Base-by-base conservation (phyloP, 2,888 invertebrate genomes). In the Diogma glabrata region DNA sequence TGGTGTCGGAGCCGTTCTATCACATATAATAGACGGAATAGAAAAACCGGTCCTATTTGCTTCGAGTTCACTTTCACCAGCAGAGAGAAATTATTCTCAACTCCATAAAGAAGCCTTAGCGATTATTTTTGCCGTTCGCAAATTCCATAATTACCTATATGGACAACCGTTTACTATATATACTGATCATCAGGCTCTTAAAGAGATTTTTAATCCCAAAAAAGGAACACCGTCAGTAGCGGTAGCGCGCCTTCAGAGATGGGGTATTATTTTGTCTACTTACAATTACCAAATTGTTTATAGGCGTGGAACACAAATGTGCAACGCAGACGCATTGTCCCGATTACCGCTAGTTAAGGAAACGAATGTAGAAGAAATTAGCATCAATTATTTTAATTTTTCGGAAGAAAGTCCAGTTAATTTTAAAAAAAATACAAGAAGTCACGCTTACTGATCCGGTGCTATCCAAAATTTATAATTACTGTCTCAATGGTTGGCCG, bases 111-210 rank as follows among this genome's bases (percentile, higher is more conserved):
- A 63, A 57, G 65, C 63, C 3, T 56, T 67, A 8, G 62, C 63
- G 12, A 58, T 69, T 4, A 56, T 67, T 12, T 69, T 59, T 53
- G 67, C 64, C 1, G 60, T 68, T 2, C 59, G 60, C 22, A 64
- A 64, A 56, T 72, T 70, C 57, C 63, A 67, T 49, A 58, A 64
- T 20, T 71, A 65, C 55, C 43, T 72, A 3, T 67, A 60, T 56
- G 71, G 69, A 5, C 16, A 55, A 12, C 30, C 51, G 20, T 59
- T 61, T 47, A 46, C 19, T 7, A 19, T 60, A 24, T 24, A 53
- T 49, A 58, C 54, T 9, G 61, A 63, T 50, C 54, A 55, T 51
- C 51, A 54, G 22, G 50, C 58, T 7, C 47, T 60, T 9, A 47
- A 52, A 47, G 51, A 54, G 7, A 57, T 61, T 14, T 57, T 61